These are phyloP conservation scores for Enteromius anoplus DNA, from an alignment of 2,797 vertebrate species.

Conservation along the genomic window DNA sequence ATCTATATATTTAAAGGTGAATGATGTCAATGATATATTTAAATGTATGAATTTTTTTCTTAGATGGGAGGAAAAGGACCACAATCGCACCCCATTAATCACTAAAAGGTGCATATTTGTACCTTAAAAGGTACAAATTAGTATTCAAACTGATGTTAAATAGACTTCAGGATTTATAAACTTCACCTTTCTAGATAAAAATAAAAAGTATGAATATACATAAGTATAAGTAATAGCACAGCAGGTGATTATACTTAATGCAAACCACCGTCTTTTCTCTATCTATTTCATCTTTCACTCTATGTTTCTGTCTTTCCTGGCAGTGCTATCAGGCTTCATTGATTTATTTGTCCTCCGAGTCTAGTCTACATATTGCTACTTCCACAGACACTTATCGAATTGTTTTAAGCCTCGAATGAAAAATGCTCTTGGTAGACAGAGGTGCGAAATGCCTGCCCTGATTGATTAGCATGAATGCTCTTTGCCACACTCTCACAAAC, in stretches of 20 bases:
- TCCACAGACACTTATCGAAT: constrained; percentile 45
- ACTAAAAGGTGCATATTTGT: neutral
- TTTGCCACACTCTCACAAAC: neutral
- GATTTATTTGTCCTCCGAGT: constrained; percentile 40
- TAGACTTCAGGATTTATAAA: neutral
- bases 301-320: constrained; percentile 9
- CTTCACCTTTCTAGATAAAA: neutral
- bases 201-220: neutral
- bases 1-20: constrained; percentile 7
- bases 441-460: constrained; percentile 22
- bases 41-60: neutral
- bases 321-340: constrained; percentile 26
- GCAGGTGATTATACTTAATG: constrained; percentile 24
- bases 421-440: constrained; percentile 50
- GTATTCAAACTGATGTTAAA: neutral
- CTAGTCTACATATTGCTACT: constrained; percentile 41
- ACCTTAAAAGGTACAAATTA: neutral
- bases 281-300: constrained; percentile 14
- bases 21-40: neutral
- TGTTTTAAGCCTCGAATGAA: constrained; percentile 52
- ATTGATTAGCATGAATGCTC: constrained; percentile 34
- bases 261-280: constrained; percentile 16
- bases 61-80: neutral
- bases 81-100: neutral
- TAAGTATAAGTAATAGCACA: constrained; percentile 7